These are phyloP conservation scores for Platygyra sinensis DNA, from an alignment of 64 coral and sea anemone genomes.

Conservation along the genomic window DNA sequence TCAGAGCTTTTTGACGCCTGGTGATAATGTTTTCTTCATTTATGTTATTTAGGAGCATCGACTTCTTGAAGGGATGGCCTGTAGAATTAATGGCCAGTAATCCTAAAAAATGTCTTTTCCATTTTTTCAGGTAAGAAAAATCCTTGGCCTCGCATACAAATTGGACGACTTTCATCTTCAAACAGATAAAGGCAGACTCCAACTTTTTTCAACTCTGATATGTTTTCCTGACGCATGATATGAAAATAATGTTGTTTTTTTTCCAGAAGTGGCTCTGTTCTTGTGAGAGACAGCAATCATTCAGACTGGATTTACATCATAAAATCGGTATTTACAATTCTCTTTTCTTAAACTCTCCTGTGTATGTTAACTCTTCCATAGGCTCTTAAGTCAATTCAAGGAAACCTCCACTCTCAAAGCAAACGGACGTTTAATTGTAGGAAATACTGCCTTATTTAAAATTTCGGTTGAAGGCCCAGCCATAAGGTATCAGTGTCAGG, in stretches of 20 bases:
- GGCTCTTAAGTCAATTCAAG: not conserved
- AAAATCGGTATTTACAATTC: conserved; percentile 76
- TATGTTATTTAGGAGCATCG: conserved; percentile 62
- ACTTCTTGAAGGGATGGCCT: conserved; percentile 95
- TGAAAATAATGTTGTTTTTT: not conserved
- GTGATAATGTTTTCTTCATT: not conserved
- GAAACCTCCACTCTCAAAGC: too few relatives aligned
- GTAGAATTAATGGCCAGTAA: conserved; percentile 77
- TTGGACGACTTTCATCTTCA: not conserved
- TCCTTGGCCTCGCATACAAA: not conserved
- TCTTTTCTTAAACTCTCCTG: not conserved
- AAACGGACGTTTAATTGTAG: too few relatives aligned
- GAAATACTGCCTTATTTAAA: too few relatives aligned
- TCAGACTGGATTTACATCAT: conserved; percentile 99
- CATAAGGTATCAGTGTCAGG: too few relatives aligned
- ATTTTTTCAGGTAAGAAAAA: conserved; percentile 87
- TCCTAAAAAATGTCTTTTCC: conserved; percentile 94
- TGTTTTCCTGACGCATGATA: not conserved
- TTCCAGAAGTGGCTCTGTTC: conserved; percentile 87
- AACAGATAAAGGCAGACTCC: not conserved
- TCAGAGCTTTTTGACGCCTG: too few relatives aligned
- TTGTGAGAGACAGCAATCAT: conserved; percentile 91
- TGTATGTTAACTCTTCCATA: not conserved
- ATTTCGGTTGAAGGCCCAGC: too few relatives aligned
- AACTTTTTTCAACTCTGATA: not conserved